Evolutionary conservation across 2,113 vertebrate species (phyloP), one percentile per base, ranked within the genome.

Genomic region (Myxocyprinus asiaticus): DNA sequence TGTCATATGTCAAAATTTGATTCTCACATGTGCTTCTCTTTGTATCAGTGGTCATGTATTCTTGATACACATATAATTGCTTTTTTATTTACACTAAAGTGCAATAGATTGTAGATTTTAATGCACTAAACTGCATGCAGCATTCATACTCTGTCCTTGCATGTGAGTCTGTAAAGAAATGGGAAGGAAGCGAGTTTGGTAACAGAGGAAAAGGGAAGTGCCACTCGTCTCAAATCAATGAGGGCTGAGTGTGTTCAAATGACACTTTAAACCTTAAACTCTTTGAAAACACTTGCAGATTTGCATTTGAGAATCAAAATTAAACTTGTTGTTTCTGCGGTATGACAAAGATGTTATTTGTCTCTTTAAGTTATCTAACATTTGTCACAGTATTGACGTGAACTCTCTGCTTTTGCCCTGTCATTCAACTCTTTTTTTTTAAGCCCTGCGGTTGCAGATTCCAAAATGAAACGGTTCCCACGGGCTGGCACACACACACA

Each of bases 361-460:
- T 8, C 43, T 45, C 43, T 0, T 44, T 14, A 15, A 15, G 51
- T 33, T 33, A 7, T 62, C 55, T 14, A 59, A 72, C 9, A 45
- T 9, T 59, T 7, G 43, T 74, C 62, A 74, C 43, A 61, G 58
- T 22, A 33, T 14, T 50, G 71, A 15, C 71, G 48, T 6, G 22
- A 17, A 11, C 17, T 48, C 9, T 62, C 59, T 3, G 6, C 22
- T 68, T 50, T 45, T 22, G 2, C 22, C 66, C 47, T 51, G 22
- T 33, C 55, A 14, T 48, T 65, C 17, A 69, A 50, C 33, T 6
- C 56, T 44, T 64, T 59, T 64, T 59, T 55, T 72, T 58, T 5
- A 45, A 79, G 61, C 58, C 83, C 83, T 79, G 51, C 65, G 42
- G 83, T 33, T 76, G 58, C 55, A 61, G 33, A 81, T 76, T 84